phyloP scores from a whole-genome alignment of 2,888 invertebrate genomes.

The Plutella xylostella region DNA sequence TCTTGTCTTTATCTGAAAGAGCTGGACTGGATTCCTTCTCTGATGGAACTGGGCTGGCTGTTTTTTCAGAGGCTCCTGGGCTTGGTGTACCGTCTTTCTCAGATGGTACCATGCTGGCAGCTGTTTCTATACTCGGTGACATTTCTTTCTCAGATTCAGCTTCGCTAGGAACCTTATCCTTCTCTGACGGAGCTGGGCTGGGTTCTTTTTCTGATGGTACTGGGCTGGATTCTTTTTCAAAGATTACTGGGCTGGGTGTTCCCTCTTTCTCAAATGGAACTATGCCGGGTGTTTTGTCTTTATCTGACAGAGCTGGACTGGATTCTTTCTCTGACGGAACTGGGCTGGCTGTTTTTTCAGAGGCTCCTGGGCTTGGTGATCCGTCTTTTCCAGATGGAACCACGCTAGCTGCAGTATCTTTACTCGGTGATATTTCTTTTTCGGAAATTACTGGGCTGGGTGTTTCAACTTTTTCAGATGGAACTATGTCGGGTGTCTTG shows the following conservation, averaged over 20 bases:
- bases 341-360: background rate
- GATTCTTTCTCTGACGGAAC: background rate
- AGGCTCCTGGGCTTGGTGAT: background rate
- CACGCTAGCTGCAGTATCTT: conserved; percentile 5
- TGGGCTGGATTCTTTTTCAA: conserved; percentile 2
- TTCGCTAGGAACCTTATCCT: background rate
- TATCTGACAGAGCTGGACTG: background rate
- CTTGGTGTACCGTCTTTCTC: too few species aligned
- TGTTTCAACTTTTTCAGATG: too few species aligned
- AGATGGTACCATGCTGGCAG: too few species aligned
- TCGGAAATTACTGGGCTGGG: conserved; percentile 1
- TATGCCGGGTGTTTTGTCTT: too few species aligned
- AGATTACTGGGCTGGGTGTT: background rate
- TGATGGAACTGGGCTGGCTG: background rate
- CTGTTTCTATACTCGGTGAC: background rate
- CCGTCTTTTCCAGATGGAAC: background rate
- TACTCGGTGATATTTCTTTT: conserved; percentile 6
- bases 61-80: background rate
- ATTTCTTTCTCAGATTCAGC: background rate
- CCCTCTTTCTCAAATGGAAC: too few species aligned
- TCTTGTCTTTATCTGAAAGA: conserved; percentile 3
- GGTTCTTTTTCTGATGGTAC: too few species aligned
- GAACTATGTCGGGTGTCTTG: too few species aligned
- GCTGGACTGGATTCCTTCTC: background rate
- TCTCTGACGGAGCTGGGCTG: too few species aligned